Percentiles rank a stretch among this genome's conserved stretches.
phyloP scores from a whole-genome alignment of 1,140 invertebrate species.

The Stegodyphus mimosarum region DNA sequence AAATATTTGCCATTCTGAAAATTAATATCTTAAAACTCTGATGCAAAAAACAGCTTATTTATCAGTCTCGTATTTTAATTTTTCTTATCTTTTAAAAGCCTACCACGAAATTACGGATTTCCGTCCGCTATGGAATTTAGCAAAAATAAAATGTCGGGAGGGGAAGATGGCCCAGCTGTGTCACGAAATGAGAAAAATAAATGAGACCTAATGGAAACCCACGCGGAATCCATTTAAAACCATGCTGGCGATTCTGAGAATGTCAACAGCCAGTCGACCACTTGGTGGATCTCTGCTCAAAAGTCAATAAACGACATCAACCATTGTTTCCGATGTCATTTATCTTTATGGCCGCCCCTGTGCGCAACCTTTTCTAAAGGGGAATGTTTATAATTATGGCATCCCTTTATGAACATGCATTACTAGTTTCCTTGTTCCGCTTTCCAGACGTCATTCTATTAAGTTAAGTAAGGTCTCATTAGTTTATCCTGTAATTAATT shows the following conservation, averaged over 20 bases:
- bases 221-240: constrained; percentile 9
- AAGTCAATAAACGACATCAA: neutral
- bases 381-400: neutral
- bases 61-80: no score
- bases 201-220: constrained; percentile 7
- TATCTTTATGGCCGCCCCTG: no score
- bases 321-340: neutral
- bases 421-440: neutral
- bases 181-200: constrained; percentile 27
- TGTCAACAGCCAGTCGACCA: constrained; percentile 28
- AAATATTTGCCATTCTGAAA: no score
- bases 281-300: neutral
- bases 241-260: constrained; percentile 7
- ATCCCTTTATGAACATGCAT: neutral
- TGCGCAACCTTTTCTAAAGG: no score
- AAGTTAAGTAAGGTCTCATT: neutral
- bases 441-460: neutral
- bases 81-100: no score
- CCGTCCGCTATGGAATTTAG: no score
- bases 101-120: no score
- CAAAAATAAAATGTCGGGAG: no score
- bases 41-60: no score
- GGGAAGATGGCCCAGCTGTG: constrained; percentile 1
- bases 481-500: no score
- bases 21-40: no score